phyloP scores from a whole-genome alignment of 2,888 invertebrate genomes.

The Gandaritis pyraliata region DNA sequence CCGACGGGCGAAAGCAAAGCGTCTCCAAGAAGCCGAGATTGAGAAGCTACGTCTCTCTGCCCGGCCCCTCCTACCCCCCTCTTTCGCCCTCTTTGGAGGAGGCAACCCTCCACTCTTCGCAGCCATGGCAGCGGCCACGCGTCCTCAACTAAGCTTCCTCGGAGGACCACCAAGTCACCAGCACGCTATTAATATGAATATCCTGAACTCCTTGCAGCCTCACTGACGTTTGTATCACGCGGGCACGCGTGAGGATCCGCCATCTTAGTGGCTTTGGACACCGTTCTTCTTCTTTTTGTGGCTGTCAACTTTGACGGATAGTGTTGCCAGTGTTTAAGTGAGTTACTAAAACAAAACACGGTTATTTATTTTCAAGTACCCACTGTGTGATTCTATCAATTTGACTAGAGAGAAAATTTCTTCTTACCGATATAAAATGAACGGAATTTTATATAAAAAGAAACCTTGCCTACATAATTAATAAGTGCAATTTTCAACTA shows the following conservation, averaged over 20 bases:
- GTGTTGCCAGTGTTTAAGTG: not conserved
- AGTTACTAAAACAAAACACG: not conserved
- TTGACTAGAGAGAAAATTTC: too few relatives aligned
- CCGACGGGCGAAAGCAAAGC: constrained; percentile 96
- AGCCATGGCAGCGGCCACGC: constrained; percentile 86
- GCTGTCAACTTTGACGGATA: not conserved
- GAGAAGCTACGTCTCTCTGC: constrained; percentile 95
- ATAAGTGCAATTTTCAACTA: too few relatives aligned
- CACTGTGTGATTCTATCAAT: too few relatives aligned
- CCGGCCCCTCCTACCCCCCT: constrained; percentile 89
- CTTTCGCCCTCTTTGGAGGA: constrained; percentile 88
- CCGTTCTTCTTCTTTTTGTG: not conserved
- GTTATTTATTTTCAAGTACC: too few relatives aligned
- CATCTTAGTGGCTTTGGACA: constrained; percentile 55
- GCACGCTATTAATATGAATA: constrained; percentile 83
- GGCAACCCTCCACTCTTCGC: constrained; percentile 88
- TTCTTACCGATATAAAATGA: too few relatives aligned
- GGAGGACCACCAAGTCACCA: constrained; percentile 82
- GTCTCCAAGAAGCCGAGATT: constrained; percentile 97
- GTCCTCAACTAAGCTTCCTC: constrained; percentile 85
- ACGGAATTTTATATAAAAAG: too few relatives aligned
- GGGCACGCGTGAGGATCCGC: constrained; percentile 66
- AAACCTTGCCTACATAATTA: too few relatives aligned
- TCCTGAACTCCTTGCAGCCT: constrained; percentile 83
- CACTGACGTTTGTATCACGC: constrained; percentile 82